A percentile compares a stretch with the other conserved stretches of the same genome.
These are phyloP conservation scores for Lepidostoma basale DNA, from an alignment of 1,140 invertebrate genomes.

Conservation along the genomic window DNA sequence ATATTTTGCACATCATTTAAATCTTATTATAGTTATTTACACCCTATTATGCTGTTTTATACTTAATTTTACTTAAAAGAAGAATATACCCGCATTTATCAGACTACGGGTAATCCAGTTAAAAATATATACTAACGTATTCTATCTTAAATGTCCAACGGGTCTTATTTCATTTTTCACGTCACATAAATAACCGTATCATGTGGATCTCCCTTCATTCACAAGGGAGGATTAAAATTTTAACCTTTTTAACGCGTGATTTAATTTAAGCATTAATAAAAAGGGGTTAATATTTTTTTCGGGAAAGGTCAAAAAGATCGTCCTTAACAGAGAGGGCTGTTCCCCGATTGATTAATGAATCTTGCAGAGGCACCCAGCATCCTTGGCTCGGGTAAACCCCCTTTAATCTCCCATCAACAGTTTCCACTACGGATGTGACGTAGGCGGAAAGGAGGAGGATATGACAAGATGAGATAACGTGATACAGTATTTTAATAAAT, in stretches of 20 bases:
- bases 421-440: constrained; percentile 24
- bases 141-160: no score
- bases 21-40: no score
- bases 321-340: background rate
- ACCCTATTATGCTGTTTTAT: no score
- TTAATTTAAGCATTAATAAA: background rate
- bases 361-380: constrained; percentile 1
- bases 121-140: no score
- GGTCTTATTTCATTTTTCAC: no score
- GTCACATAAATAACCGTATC: no score
- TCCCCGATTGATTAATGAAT: constrained; percentile 34
- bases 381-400: constrained; percentile 11
- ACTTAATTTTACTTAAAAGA: no score
- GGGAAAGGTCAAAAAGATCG: constrained; percentile 7
- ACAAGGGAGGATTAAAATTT: no score
- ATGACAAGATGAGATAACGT: constrained; percentile 42
- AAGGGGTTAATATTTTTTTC: background rate
- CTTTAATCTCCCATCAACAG: constrained; percentile 40
- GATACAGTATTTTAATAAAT: constrained; percentile 41
- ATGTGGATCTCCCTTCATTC: no score
- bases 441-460: constrained; percentile 26
- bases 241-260: background rate
- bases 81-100: no score
- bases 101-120: no score
- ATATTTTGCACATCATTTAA: no score